Conservation (phyloP, 2,113 vertebrate species). For the Ciconia maguari region DNA sequence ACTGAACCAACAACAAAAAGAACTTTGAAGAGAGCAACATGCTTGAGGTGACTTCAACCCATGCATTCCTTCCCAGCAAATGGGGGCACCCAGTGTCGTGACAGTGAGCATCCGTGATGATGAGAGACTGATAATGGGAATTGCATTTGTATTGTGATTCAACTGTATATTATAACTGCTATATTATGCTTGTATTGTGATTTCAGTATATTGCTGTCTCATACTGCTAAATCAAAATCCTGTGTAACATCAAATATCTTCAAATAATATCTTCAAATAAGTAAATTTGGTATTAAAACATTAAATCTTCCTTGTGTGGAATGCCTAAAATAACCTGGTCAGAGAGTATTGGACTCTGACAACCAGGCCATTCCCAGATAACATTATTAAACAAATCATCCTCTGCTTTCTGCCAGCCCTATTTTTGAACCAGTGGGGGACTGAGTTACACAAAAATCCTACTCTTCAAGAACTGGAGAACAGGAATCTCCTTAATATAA, state of each 20-base stretch:
- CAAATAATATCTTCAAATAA: neutral
- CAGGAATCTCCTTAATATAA: neutral
- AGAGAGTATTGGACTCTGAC: neutral
- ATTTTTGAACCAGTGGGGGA: neutral
- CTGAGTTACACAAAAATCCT: neutral
- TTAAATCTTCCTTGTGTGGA: neutral
- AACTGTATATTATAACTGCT: neutral
- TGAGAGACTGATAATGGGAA: neutral
- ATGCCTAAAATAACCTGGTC: neutral
- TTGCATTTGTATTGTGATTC: neutral
- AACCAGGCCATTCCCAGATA: neutral
- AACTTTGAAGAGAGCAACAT: neutral
- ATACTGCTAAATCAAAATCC: neutral
- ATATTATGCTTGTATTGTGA: neutral
- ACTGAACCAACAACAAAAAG: neutral
- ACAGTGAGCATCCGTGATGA: neutral
- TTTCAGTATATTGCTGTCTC: neutral
- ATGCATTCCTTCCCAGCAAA: neutral
- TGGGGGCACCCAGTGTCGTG: neutral
- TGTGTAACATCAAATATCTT: neutral
- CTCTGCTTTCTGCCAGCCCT: neutral
- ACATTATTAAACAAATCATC: neutral
- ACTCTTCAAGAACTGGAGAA: neutral
- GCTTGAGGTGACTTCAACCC: neutral
- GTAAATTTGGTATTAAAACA: neutral